phyloP scores from a whole-genome alignment of 2,113 vertebrate genomes.

The Elaphurus davidianus region DNA sequence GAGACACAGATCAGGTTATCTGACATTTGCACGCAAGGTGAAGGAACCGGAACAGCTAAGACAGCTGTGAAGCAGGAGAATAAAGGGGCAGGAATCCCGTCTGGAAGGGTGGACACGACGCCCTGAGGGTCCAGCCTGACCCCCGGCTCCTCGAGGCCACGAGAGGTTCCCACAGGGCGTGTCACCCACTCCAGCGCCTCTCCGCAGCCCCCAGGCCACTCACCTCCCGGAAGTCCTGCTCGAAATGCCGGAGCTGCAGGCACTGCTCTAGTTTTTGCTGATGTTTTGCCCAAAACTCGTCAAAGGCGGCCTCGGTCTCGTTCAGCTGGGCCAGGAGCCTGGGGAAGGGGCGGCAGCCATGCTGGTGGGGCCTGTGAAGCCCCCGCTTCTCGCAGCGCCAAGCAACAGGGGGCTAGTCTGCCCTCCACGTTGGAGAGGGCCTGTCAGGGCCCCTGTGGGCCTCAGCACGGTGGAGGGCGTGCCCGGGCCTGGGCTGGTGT shows the following conservation, averaged over 20 bases:
- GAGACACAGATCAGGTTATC: no score
- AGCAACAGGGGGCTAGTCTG: fast-evolving
- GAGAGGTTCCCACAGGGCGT: fast-evolving
- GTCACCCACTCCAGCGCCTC: fast-evolving
- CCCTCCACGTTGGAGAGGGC: neutral
- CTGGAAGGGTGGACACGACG: fast-evolving
- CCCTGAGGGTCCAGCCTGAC: neutral
- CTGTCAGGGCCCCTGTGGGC: fast-evolving
- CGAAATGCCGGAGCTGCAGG: constrained; percentile 92
- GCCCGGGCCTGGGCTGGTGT: neutral
- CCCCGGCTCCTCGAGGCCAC: neutral
- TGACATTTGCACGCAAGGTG: neutral
- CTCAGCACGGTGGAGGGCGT: neutral
- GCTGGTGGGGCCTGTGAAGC: no score
- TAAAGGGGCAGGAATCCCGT: neutral
- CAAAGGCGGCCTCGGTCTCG: constrained; percentile 94
- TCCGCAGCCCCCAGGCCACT: constrained; percentile 9
- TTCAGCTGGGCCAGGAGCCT: constrained; percentile 94
- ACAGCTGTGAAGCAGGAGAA: no score
- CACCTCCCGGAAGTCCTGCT: constrained; percentile 95
- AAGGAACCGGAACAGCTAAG: neutral
- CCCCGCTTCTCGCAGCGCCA: neutral
- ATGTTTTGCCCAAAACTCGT: constrained; percentile 96
- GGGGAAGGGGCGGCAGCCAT: neutral
- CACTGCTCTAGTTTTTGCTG: constrained; percentile 96